Base-by-base conservation (phyloP, 2,113 vertebrate genomes). In the Sakesphorus luctuosus region DNA sequence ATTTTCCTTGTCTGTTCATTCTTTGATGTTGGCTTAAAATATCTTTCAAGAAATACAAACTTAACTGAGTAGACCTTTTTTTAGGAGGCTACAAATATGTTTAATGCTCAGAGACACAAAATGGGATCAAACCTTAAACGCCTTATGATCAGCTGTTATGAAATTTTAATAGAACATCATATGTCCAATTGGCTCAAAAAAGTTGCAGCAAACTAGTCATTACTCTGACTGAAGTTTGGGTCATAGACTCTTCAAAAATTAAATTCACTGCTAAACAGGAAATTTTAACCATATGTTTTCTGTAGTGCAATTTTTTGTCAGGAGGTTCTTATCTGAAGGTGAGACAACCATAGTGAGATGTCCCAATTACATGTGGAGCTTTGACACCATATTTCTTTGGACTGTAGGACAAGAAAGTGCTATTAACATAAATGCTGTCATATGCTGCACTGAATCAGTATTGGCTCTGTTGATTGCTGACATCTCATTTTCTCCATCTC, bases 391-490 rank as follows among this genome's bases (percentile, higher is more conserved):
- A 67, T 93, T 93, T 90, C 40, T 95, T 85, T 75, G 65, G 83
- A 92, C 72, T 28, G 16, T 33, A 79, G 59, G 93, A 74, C 11
- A 21, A 79, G 56, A 46, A 88, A 78, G 18, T 49, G 38, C 46
- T 91, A 25, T 96, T 96, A 79, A 94, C 66, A 73, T 95, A 95
- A 96, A 92, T 28, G 28, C 59, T 96, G 68, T 96, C 90, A 96
- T 49, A 94, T 84, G 90, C 58, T 81, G 71, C 71, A 61, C 79
- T 65, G 65, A n/a, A 40, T 73, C 23, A 72, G 4, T 53, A 76
- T 13, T 53, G 46, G 29, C 69, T 89, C 59, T 87, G 66, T 82
- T 84, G 95, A 78, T 59, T 75, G 49, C 53, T 96, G 84, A 80
- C 84, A 92, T 90, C 53, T 77, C 43, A 61, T 90, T 95, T 89